These are phyloP conservation scores for Fragum sueziense DNA, from an alignment of 2,888 invertebrate species.

Conservation along the genomic window DNA sequence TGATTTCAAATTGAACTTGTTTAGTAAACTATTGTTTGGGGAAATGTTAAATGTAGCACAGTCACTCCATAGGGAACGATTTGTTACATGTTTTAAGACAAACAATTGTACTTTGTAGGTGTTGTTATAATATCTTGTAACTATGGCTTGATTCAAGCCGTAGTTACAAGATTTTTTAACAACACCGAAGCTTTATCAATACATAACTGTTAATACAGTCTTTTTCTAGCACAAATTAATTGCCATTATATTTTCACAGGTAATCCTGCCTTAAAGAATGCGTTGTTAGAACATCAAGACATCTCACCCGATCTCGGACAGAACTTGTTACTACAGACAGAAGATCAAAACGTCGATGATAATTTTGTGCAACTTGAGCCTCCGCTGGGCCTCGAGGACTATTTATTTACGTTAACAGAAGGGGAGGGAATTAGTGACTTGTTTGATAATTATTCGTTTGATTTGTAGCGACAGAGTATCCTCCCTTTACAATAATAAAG, in stretches of 20 bases:
- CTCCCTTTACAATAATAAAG: constrained; percentile 1
- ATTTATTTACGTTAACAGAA: constrained; percentile 80
- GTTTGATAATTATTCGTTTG: constrained; percentile 78
- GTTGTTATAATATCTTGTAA: too few species aligned
- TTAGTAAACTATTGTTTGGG: too few species aligned
- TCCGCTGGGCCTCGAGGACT: constrained; percentile 81
- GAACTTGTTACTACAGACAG: constrained; percentile 88
- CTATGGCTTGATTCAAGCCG: too few species aligned
- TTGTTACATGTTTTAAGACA: too few species aligned
- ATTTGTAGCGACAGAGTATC: constrained; percentile 26
- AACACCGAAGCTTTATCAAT: too few species aligned
- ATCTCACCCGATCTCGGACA: constrained; percentile 87
- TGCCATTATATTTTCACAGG: constrained; percentile 47
- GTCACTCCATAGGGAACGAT: too few species aligned
- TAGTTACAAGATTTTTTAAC: too few species aligned
- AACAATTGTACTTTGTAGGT: too few species aligned
- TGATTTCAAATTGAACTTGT: too few species aligned
- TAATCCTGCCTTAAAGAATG: constrained; percentile 82
- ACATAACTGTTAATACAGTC: too few species aligned
- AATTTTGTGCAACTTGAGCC: constrained; percentile 92
- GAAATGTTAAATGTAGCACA: too few species aligned
- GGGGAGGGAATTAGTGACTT: constrained; percentile 82
- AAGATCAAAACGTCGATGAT: constrained; percentile 85
- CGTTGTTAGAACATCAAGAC: constrained; percentile 90
- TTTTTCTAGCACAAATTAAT: too few species aligned